Evolutionary conservation across 2,113 vertebrate genomes (phyloP).

Genomic region (Stegostoma tigrinum): DNA sequence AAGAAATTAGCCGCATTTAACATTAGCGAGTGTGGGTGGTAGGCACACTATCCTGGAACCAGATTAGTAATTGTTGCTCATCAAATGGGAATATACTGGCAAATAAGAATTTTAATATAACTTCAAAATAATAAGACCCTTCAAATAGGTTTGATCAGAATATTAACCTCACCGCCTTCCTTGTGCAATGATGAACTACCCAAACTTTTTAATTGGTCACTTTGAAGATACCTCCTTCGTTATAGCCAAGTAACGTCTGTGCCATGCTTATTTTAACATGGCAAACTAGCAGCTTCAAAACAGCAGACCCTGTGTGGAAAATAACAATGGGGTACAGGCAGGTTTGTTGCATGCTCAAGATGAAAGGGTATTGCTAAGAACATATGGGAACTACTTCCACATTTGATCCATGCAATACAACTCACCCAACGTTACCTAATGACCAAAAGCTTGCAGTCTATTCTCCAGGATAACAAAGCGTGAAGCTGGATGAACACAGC

Average conservation of each 20-base stretch:
- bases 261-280: neutral
- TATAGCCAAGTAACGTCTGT: neutral
- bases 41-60: neutral
- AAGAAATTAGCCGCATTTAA: neutral
- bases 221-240: neutral
- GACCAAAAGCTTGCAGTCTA: neutral
- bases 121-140: neutral
- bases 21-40: neutral
- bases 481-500: no score
- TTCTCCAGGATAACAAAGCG: no score
- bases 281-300: neutral
- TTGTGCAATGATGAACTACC: neutral
- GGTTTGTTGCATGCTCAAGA: neutral
- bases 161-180: neutral
- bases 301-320: neutral
- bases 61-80: neutral
- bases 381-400: neutral
- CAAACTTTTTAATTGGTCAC: neutral
- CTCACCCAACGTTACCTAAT: neutral
- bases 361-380: neutral
- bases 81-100: neutral
- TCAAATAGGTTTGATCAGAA: neutral
- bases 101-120: neutral
- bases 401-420: neutral
- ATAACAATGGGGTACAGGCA: neutral